A percentile compares a stretch with the other conserved stretches of the same genome.
Conservation (phyloP, 2,888 invertebrate genomes). For the Molanna angustata region DNA sequence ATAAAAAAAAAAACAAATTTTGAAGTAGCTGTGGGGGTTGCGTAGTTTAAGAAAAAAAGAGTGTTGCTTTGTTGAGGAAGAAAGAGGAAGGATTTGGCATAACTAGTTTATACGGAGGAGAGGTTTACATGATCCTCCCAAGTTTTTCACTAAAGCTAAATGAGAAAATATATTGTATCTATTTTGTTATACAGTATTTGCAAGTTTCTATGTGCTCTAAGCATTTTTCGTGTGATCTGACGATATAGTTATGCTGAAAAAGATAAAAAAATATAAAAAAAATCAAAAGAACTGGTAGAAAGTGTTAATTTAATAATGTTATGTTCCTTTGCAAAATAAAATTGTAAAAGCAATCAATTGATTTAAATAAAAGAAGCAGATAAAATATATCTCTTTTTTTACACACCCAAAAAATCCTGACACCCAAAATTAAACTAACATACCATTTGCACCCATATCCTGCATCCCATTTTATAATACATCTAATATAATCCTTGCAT, state of each 20-base stretch:
- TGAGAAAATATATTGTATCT: constrained; percentile 54
- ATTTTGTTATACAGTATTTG: constrained; percentile 60
- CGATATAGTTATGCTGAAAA: constrained; percentile 59
- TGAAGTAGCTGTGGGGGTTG: too few species aligned
- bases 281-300: constrained; percentile 58
- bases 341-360: constrained; percentile 52
- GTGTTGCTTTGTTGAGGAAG: constrained; percentile 57
- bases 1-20: constrained; percentile 58
- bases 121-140: constrained; percentile 41
- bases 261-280: constrained; percentile 53
- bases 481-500: too few species aligned
- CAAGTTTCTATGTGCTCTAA: constrained; percentile 59
- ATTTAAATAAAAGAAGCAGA: constrained; percentile 59
- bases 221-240: constrained; percentile 56
- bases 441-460: too few species aligned
- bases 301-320: constrained; percentile 58
- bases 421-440: too few species aligned
- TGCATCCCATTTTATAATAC: too few species aligned
- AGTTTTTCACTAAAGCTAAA: constrained; percentile 30
- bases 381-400: constrained; percentile 38
- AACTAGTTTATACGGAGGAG: constrained; percentile 50
- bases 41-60: constrained; percentile 63
- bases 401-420: not conserved
- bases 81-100: constrained; percentile 55
- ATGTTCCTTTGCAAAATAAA: constrained; percentile 60